These are phyloP conservation scores for Miltochrista miniata DNA, from an alignment of 2,888 invertebrate genomes.

Conservation along the genomic window DNA sequence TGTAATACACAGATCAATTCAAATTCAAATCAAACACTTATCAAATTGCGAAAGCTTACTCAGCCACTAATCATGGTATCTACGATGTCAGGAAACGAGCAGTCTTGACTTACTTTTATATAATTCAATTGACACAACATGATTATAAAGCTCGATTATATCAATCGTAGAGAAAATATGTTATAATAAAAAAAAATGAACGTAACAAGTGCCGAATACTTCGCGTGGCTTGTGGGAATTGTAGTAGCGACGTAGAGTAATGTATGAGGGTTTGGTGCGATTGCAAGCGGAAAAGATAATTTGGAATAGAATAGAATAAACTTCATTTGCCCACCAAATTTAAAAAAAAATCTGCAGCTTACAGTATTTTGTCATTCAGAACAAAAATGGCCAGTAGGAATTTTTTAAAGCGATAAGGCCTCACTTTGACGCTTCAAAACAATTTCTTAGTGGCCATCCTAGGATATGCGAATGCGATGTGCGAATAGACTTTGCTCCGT, in stretches of 20 bases:
- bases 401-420: no score
- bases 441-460: no score
- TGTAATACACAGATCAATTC: no score
- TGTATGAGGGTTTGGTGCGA: conserved; percentile 17
- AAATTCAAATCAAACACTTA: neutral
- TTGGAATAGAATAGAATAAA: no score
- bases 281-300: conserved; percentile 7
- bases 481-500: no score
- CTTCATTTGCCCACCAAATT: no score
- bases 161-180: conserved; percentile 40
- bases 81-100: neutral
- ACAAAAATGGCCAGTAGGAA: no score
- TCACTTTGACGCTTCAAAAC: no score
- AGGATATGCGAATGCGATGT: no score
- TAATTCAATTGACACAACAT: neutral
- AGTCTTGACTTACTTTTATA: neutral
- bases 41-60: neutral
- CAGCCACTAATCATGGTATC: neutral
- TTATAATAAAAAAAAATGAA: conserved; percentile 8
- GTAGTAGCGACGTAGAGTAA: conserved; percentile 22
- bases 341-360: no score
- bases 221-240: conserved; percentile 34
- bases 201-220: conserved; percentile 28
- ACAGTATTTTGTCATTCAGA: no score
- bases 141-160: conserved; percentile 8